Base-by-base conservation (phyloP, 2,113 vertebrate genomes). In the Butorides virescens region DNA sequence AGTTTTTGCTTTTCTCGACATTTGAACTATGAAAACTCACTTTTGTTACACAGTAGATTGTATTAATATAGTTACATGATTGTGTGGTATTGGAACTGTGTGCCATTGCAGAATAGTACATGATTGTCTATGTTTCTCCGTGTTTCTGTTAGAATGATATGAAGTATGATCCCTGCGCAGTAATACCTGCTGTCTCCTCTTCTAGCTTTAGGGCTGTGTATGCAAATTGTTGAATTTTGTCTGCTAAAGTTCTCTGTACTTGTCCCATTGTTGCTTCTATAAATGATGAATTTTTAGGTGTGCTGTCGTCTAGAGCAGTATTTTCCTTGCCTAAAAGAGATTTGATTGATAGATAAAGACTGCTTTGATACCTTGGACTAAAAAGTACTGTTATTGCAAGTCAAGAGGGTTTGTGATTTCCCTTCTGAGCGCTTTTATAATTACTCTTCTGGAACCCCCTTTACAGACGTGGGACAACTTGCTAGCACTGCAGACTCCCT, bases 381-480 rank as follows among this genome's bases (percentile, higher is more conserved):
- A 39, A n/a, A 67, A 44, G 13, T 52, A 26, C 59, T 63, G 6
- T 68, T 73, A 32, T 4, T 95, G 32, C 44, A 94, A 86, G 23
- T 70, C 46, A 50, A 74, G 76, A 88, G 17, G 29, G 6, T 29
- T 7, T 2, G 22, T 29, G 27, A 27, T 67, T 94, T 81, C 18
- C 19, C 15, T 67, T 82, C 29, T 42, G 62, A 62, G 18, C 79
- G 20, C 15, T 68, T 90, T 70, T 39, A 46, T 13, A 0, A 6
- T 47, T 80, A 90, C 55, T 46, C 15, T 36, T 67, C 39, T 78
- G 88, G n/a, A 88, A 68, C 29, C 23, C 39, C 25, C 21, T 56
- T 70, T 62, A 44, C 9, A 74, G 78, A 23, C 2, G 0, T 39
- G 55, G 32, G 55, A 59, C 15, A 42, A 15, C 0, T 2, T 8